A percentile compares a stretch with the other conserved stretches of the same genome.
Evolutionary conservation across 64 coral and sea anemone species (phyloP).

Genomic region (Montipora cactus): DNA sequence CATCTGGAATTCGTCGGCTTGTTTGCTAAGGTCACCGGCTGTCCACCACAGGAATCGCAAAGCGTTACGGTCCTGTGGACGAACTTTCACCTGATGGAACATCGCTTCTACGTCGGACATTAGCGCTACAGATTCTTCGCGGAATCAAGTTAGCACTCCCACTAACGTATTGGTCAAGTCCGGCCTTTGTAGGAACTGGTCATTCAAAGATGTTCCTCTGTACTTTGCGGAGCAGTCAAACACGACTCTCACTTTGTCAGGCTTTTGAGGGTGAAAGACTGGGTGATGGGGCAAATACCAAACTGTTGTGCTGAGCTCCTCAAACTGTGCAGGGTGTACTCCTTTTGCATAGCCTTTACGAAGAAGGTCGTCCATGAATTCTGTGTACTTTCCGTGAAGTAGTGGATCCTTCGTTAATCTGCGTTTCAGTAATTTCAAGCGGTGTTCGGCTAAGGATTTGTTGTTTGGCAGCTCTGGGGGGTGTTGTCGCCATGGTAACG

Average conservation of each 20-base stretch:
- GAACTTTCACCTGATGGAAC: constrained; percentile 56
- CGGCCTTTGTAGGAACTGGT: not conserved
- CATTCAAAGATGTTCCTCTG: not conserved
- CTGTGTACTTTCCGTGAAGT: constrained; percentile 35
- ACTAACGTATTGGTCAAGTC: constrained; percentile 22
- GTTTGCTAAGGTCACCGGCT: constrained; percentile 10
- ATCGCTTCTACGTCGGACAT: constrained; percentile 43
- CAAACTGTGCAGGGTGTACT: not conserved
- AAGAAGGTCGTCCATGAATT: constrained; percentile 23
- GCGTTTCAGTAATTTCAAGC: constrained; percentile 22
- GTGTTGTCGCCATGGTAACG: constrained; percentile 13
- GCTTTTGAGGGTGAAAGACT: constrained; percentile 11
- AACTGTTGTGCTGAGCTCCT: not conserved
- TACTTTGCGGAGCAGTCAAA: constrained; percentile 20
- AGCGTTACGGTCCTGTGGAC: not conserved
- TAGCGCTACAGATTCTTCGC: not conserved
- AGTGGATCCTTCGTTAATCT: constrained; percentile 15
- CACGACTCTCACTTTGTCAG: too few relatives aligned
- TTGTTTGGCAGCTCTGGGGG: constrained; percentile 41
- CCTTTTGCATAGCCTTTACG: constrained; percentile 22
- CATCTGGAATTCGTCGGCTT: not conserved
- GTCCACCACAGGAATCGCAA: constrained; percentile 47
- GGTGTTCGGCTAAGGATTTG: constrained; percentile 7
- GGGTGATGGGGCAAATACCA: constrained; percentile 43
- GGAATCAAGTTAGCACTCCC: constrained; percentile 38